Conservation (phyloP, 1,140 invertebrate species). For the Drosophila jambulina region DNA sequence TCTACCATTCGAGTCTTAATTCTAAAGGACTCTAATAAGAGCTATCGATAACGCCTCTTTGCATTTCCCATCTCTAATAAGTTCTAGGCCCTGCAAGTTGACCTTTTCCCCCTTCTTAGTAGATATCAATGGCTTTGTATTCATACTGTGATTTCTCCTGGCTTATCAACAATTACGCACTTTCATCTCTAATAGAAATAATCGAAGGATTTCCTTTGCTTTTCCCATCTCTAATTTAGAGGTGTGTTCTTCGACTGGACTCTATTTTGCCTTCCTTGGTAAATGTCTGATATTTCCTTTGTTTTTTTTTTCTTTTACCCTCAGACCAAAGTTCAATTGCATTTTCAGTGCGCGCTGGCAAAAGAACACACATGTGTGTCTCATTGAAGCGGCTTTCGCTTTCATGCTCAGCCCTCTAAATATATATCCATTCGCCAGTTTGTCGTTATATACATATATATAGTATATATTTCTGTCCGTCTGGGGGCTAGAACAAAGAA, state of each 20-base stretch:
- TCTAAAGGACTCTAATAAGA: not conserved
- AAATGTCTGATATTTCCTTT: constrained; percentile 4
- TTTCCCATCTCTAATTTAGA: not conserved
- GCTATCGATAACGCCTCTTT: not conserved
- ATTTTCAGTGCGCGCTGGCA: constrained; percentile 9
- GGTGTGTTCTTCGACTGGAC: not conserved
- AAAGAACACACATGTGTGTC: constrained; percentile 13
- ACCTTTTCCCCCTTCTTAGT: not conserved
- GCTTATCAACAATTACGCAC: too few species aligned
- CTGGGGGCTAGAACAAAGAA: constrained; percentile 48
- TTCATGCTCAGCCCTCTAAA: constrained; percentile 51
- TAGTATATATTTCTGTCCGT: not conserved
- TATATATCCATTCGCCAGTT: constrained; percentile 11
- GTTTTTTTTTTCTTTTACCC: not conserved
- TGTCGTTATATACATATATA: not conserved
- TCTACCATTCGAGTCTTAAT: too few species aligned
- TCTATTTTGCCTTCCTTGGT: not conserved
- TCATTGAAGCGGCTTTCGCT: constrained; percentile 61
- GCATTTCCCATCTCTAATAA: not conserved
- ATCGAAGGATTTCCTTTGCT: not conserved
- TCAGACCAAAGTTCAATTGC: constrained; percentile 24
- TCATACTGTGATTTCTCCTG: too few species aligned
- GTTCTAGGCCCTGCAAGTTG: not conserved
- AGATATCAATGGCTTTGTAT: not conserved
- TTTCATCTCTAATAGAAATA: not conserved